Base-by-base conservation (phyloP, 2,797 vertebrate species). In the Acanthornis magna region DNA sequence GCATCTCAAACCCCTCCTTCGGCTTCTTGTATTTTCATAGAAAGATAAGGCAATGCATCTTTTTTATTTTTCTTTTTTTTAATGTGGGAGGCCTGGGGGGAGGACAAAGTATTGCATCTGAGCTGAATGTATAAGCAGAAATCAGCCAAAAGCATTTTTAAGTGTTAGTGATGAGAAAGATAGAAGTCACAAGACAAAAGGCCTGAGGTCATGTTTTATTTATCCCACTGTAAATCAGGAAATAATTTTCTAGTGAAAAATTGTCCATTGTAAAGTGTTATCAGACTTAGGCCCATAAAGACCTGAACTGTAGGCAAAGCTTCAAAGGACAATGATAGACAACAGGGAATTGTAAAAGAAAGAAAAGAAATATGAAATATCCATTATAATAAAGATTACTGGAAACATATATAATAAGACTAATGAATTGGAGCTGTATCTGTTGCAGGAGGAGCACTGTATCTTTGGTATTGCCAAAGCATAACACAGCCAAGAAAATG, bases 281-380 rank as follows among this genome's bases (percentile, higher is more conserved):
- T 50, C 47, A 77, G 55, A 82, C 27, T 36, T 38, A 58, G 58
- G 20, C 25, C n/a, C 19, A 40, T 27, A 79, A 63, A 50, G 86
- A 89, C 71, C 29, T 26, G 77, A 71, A 90, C 80, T 85, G 30
- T 12, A 89, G 74, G 25, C n/a, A 91, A 84, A 93, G 48, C 36
- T 42, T 85, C 34, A 55, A 63, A 36, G 25, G 53, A 36, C 40
- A 88, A 43, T 43, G 57, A 65, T 16, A 80, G 77, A 66, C 34
- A 88, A 95, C 53, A 76, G 43, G 65, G 80, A 90, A 88, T 6
- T 6, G 74, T 65, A 79, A 45, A 48, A 83, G 53, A 89, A 70
- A 68, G 22, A 85, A 75, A 95, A 93, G 18, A 51, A 93, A 86
- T 73, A 75, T 29, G 29, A 97, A 96, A 82, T 65, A 55, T 36